Evolutionary conservation across 1,140 invertebrate species (phyloP).

Genomic region (Sesamia nonagrioides): DNA sequence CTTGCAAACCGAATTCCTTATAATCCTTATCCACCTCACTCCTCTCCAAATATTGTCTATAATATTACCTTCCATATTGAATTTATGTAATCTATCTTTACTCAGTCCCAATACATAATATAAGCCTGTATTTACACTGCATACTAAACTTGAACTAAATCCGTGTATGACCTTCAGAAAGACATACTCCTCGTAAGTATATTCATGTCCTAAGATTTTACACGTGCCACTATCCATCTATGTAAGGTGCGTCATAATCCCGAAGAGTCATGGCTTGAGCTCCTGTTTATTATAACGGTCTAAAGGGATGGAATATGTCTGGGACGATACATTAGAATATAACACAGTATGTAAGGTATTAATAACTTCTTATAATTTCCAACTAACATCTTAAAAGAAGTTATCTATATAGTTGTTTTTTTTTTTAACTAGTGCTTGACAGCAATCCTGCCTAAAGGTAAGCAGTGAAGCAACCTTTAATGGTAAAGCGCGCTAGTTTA

Average conservation of each 20-base stretch:
- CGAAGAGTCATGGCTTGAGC: neutral
- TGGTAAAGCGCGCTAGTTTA: too few relatives aligned
- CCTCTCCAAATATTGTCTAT: neutral
- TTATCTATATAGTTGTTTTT: too few relatives aligned
- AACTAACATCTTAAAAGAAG: too few relatives aligned
- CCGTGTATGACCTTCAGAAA: neutral
- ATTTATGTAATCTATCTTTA: neutral
- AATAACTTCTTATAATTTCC: too few relatives aligned
- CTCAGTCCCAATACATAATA: neutral
- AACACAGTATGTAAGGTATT: too few relatives aligned
- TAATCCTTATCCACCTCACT: neutral
- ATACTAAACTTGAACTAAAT: constrained; percentile 6
- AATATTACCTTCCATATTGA: neutral
- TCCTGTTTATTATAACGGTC: neutral
- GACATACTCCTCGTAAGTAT: neutral
- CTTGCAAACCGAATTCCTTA: too few relatives aligned
- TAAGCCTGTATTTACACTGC: neutral
- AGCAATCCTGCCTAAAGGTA: too few relatives aligned
- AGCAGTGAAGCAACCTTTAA: too few relatives aligned
- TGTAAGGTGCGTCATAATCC: neutral
- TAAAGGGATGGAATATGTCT: neutral
- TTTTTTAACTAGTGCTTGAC: too few relatives aligned
- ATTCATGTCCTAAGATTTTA: neutral
- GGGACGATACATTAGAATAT: too few relatives aligned
- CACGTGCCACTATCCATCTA: neutral